Percentiles rank a stretch among this genome's conserved stretches.
Conservation (phyloP, 2,113 vertebrate genomes). For the mouse (Mus musculus) region DNA sequence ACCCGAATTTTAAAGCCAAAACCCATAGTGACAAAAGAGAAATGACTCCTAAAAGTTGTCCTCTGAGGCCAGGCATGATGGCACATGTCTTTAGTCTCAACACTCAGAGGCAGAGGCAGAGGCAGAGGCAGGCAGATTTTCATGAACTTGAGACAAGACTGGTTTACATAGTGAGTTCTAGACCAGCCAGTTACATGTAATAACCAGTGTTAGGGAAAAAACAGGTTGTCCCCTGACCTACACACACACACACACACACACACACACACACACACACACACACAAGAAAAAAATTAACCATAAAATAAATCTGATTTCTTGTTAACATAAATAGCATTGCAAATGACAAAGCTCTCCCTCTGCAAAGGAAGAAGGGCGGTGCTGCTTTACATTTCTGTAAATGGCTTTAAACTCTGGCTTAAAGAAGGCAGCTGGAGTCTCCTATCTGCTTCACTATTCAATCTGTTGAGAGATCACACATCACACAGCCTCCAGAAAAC, state of each 20-base stretch:
- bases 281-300: neutral
- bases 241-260: neutral
- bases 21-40: neutral
- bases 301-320: neutral
- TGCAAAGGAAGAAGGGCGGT: slow-evolving; percentile 9
- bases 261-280: neutral
- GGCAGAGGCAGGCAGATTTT: neutral
- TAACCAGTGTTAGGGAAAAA: neutral
- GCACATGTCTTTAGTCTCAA: neutral
- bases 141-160: neutral
- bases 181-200: neutral
- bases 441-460: slow-evolving; percentile 50
- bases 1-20: neutral
- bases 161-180: neutral
- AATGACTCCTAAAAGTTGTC: neutral
- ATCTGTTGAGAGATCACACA: slow-evolving; percentile 51
- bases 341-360: neutral
- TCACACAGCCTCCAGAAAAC: slow-evolving; percentile 41
- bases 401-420: slow-evolving; percentile 50
- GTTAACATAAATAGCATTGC: neutral
- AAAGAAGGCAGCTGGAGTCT: slow-evolving; percentile 63
- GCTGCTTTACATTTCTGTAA: slow-evolving; percentile 58
- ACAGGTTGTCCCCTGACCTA: neutral
- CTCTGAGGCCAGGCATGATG: neutral
- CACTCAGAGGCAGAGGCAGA: neutral